Evolutionary conservation across 2,888 invertebrate genomes (phyloP).

Genomic region (Acrobasis repandana): DNA sequence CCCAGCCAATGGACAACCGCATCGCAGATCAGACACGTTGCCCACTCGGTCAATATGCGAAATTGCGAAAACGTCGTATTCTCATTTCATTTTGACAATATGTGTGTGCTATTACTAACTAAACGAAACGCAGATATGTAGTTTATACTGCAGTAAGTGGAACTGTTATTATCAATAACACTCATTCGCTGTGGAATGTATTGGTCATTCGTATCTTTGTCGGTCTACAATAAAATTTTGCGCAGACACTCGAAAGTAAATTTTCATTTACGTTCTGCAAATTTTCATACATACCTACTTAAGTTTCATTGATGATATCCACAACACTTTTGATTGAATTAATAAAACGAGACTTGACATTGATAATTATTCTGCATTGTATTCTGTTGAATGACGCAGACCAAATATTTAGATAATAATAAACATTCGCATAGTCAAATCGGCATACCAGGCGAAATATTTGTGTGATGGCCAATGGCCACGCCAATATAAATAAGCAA

Average conservation of each 20-base stretch:
- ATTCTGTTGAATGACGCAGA: slow-evolving; percentile 39
- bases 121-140: not conserved
- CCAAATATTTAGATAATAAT: slow-evolving; percentile 55
- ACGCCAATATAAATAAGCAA: slow-evolving; percentile 47
- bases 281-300: not conserved
- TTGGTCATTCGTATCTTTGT: not conserved
- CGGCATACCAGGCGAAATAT: slow-evolving; percentile 50
- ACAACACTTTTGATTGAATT: no score
- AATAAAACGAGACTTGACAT: no score
- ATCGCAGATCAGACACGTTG: slow-evolving; percentile 50
- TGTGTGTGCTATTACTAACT: not conserved
- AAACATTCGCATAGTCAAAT: slow-evolving; percentile 52
- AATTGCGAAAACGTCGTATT: slow-evolving; percentile 59
- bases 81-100: slow-evolving; percentile 38
- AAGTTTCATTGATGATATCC: slow-evolving; percentile 16
- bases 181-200: not conserved
- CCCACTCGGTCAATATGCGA: slow-evolving; percentile 46
- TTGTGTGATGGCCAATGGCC: slow-evolving; percentile 46
- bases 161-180: slow-evolving; percentile 8
- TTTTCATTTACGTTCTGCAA: not conserved
- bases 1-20: slow-evolving; percentile 68
- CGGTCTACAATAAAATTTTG: not conserved
- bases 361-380: no score
- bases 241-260: not conserved
- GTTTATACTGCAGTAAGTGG: slow-evolving; percentile 3